Evolutionary conservation across 2,113 vertebrate species (phyloP).

Genomic region (Edolisoma coerulescens): DNA sequence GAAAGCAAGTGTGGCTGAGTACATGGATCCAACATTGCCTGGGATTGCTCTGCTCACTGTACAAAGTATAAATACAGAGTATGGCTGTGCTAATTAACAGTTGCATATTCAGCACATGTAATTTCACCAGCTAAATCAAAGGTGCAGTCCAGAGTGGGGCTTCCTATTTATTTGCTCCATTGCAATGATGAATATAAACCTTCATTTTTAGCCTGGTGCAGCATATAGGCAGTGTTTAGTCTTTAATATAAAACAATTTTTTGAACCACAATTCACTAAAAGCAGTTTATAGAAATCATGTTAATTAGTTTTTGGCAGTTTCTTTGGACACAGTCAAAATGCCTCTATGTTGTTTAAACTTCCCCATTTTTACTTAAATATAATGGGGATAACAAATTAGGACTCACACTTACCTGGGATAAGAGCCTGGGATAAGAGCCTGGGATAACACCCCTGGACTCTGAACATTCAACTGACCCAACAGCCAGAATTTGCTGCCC

Average conservation of each 20-base stretch:
- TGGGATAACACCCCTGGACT: background rate
- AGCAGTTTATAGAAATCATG: conserved; percentile 5
- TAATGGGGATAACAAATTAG: background rate
- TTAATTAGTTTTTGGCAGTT: conserved; percentile 42
- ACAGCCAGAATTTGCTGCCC: accelerated
- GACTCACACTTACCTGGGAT: background rate
- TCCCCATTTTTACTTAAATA: background rate
- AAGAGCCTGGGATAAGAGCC: too few species aligned
- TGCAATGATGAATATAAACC: background rate
- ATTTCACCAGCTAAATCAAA: conserved; percentile 18
- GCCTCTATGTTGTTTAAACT: background rate
- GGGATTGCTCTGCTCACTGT: conserved; percentile 17
- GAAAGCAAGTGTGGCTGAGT: conserved; percentile 21
- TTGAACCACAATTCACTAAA: conserved; percentile 1
- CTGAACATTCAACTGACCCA: background rate
- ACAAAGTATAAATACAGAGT: conserved; percentile 48
- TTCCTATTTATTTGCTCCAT: background rate
- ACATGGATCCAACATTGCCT: background rate
- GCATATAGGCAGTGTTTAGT: conserved; percentile 35
- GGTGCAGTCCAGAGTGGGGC: background rate
- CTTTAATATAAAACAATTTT: conserved; percentile 16
- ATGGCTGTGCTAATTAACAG: conserved; percentile 42
- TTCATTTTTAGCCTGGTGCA: conserved; percentile 7
- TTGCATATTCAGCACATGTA: conserved; percentile 16
- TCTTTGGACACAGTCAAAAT: conserved; percentile 11